Evolutionary conservation across 2,888 invertebrate genomes (phyloP), one percentile per base, ranked within the genome.

Genomic region (Julus scanicus): DNA sequence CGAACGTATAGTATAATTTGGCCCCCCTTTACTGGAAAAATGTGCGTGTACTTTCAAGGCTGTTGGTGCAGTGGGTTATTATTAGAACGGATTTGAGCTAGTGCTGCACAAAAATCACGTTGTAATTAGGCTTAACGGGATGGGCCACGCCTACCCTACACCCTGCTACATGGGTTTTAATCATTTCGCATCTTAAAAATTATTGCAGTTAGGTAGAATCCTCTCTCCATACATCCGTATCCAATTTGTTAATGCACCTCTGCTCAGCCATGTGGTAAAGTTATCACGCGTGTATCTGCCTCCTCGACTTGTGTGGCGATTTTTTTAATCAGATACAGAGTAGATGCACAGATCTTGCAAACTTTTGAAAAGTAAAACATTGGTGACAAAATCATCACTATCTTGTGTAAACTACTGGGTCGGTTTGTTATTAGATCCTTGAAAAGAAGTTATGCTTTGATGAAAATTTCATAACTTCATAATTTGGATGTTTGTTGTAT

Each of bases 111-210:
- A 71, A 71, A 71, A 71, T 71, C 71, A 71, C 71, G 71, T 71
- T 71, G 71, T 71, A 71, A 71, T 71, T 71, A 71, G 71, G 71
- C 71, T 71, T 71, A 71, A 71, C 71, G 71, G 71, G 71, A 71
- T 29, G 71, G 29, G 29, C 71, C 71, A 71, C 71, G 71, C 71
- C 71, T 71, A 71, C 71, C 29, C 71, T 9, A 71, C 71, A 71
- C 71, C 20, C 29, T 20, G 71, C 71, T 71, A 11, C 71, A 71
- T 71, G 11, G 71, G 20, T 71, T 71, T 71, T 71, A 71, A 71
- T 71, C 71, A 71, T 71, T 71, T 71, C 20, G 6, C 71, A 71
- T 71, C 71, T 29, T 71, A 71, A 71, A 29, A 71, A 71, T 11
- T 71, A 71, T 29, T 71, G 71, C 71, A 9, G 71, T 20, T 20